These are phyloP conservation scores for Drosophila nikananu DNA, from an alignment of 1,140 invertebrate genomes.

Conservation along the genomic window DNA sequence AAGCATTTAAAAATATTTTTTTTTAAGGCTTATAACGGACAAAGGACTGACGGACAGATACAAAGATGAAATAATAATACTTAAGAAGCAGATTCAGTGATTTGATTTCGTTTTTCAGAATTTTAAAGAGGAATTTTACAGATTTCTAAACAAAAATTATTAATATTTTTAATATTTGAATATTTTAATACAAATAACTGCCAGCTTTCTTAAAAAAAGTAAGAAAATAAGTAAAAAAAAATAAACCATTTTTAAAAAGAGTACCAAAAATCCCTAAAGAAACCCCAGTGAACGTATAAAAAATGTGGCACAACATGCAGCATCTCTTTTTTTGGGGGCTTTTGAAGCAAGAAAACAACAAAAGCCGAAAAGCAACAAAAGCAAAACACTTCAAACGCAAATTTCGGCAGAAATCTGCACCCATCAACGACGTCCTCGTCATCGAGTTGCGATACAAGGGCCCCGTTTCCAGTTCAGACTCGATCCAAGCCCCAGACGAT, in stretches of 20 bases:
- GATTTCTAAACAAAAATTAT: neutral
- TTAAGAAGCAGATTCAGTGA: slow-evolving; percentile 47
- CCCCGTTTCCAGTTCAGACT: slow-evolving; percentile 25
- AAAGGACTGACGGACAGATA: neutral
- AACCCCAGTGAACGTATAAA: neutral
- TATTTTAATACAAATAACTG: neutral
- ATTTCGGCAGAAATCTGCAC: slow-evolving; percentile 85
- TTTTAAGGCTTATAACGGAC: neutral
- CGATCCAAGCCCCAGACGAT: slow-evolving; percentile 26
- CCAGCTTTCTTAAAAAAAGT: neutral
- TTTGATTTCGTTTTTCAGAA: no score
- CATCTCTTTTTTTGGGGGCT: slow-evolving; percentile 1
- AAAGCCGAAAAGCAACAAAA: slow-evolving; percentile 50
- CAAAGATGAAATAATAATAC: neutral
- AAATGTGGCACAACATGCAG: slow-evolving; percentile 27
- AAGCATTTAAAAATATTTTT: neutral
- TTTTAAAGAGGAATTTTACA: neutral
- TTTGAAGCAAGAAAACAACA: slow-evolving; percentile 10
- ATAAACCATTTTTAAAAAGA: slow-evolving; percentile 1
- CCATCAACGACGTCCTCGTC: slow-evolving; percentile 79
- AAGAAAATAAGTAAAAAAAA: slow-evolving; percentile 8
- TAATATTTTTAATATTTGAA: neutral
- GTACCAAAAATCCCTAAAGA: slow-evolving; percentile 15
- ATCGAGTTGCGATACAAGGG: slow-evolving; percentile 62
- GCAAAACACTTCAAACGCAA: slow-evolving; percentile 77